A percentile compares a stretch with the other conserved stretches of the same genome.
Conservation (phyloP, 1,140 invertebrate species). For the Drosophila lowei region DNA sequence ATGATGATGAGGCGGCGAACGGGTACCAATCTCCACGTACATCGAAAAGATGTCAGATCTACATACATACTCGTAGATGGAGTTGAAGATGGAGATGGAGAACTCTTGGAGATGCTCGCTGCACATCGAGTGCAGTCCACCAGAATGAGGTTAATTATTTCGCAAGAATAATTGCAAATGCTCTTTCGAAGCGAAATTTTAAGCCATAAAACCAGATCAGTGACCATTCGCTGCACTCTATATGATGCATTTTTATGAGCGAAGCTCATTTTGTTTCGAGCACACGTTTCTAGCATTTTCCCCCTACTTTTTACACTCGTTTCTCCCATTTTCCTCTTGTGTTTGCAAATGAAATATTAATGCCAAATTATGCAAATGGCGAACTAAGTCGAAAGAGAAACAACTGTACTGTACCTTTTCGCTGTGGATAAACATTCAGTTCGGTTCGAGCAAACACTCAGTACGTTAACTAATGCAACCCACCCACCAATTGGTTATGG, state of each 20-base stretch:
- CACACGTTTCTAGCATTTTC: slow-evolving; percentile 55
- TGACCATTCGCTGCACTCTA: slow-evolving; percentile 7
- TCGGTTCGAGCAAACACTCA: slow-evolving; percentile 1
- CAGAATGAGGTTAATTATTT: slow-evolving; percentile 63
- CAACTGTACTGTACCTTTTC: slow-evolving; percentile 6
- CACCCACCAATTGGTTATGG: background rate
- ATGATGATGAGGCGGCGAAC: slow-evolving; percentile 54
- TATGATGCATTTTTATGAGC: slow-evolving; percentile 8
- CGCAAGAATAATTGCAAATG: slow-evolving; percentile 49
- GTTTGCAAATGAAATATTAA: background rate
- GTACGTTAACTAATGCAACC: background rate
- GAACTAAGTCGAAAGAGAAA: slow-evolving; percentile 1
- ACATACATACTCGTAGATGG: slow-evolving; percentile 7
- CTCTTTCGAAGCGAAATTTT: slow-evolving; percentile 20
- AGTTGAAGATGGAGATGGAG: background rate
- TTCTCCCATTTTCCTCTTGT: too few relatives aligned
- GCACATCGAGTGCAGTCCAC: slow-evolving; percentile 47
- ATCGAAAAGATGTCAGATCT: slow-evolving; percentile 19
- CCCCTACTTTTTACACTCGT: too few relatives aligned
- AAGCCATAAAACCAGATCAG: slow-evolving; percentile 28
- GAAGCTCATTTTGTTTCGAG: slow-evolving; percentile 33
- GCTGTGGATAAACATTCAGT: background rate
- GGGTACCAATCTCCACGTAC: background rate
- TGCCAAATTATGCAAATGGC: slow-evolving; percentile 16
- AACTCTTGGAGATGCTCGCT: slow-evolving; percentile 21